Base-by-base conservation (phyloP, 2,797 vertebrate genomes). In the Momotus momota region DNA sequence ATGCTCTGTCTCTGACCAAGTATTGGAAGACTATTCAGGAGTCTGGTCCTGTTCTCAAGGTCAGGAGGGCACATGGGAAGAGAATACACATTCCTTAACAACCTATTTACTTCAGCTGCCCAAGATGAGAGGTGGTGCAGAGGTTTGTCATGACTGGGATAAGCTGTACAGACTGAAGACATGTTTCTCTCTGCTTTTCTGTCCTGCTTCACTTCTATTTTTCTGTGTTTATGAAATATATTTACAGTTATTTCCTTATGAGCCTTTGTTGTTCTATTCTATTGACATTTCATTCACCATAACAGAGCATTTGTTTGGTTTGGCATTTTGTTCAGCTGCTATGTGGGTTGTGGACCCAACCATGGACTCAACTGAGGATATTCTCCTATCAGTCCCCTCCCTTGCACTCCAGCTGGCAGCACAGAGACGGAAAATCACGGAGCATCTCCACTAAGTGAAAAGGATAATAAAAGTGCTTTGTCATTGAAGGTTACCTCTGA, bases 261-360 rank as follows among this genome's bases (percentile, higher is more conserved):
- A 89, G 29, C n/a, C 12, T 81, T 57, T 67, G 27, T 23, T 88
- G 25, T 90, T 84, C 74, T n/a, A 6, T 31, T n/a, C 19, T 82
- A 17, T 29, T 61, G 46, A 17, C 17, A 23, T 73, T 81, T 46
- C 27, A 49, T 46, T 78, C 14, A 48, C 35, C 10, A 0, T 12
- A 74, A 67, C 27, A 81, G 31, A 81, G 73, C 3, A 2, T 14
- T 46, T 88, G 33, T 27, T 89, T 67, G 45, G n/a, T 33, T 88
- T 86, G 33, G 26, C 31, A 12, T 69, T 67, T 54, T 69, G 9
- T 88, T 75, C 35, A 65, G 52, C 14, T 4, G 1, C 25, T 51
- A 22, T 21, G 33, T 14, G 38, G 9, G 29, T 54, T 1, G 0
- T n/a, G 41, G 49, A 45, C 48, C 20, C 57, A 61, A 1, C 12